Evolutionary conservation across 2,113 vertebrate genomes (phyloP).

Genomic region (Gobio gobio): DNA sequence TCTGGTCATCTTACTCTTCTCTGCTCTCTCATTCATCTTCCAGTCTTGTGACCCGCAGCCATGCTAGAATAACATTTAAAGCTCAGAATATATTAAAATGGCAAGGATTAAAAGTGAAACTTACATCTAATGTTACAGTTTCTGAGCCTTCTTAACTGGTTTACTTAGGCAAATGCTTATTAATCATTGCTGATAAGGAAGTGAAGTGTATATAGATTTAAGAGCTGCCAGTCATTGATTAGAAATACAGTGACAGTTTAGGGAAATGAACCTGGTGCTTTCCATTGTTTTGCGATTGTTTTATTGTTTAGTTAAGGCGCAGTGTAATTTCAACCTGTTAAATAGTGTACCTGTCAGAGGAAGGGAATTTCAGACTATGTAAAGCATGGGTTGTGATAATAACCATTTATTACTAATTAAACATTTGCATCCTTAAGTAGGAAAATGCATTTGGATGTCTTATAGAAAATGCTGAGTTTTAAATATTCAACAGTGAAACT

Average conservation of each 20-base stretch:
- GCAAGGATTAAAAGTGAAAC: neutral
- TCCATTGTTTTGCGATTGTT: neutral
- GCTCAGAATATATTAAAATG: neutral
- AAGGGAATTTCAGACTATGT: neutral
- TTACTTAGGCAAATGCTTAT: neutral
- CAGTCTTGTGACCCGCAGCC: neutral
- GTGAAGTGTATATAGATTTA: conserved; percentile 7
- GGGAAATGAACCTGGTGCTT: neutral
- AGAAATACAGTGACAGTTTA: neutral
- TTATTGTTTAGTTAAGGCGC: neutral
- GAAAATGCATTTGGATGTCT: neutral
- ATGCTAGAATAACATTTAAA: neutral
- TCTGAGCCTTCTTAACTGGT: neutral
- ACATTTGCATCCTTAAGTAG: neutral
- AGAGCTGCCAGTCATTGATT: neutral
- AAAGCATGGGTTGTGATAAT: neutral
- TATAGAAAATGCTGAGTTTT: neutral
- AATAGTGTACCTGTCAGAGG: neutral
- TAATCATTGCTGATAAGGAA: conserved; percentile 5
- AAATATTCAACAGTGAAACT: neutral
- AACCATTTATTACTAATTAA: neutral
- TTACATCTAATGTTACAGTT: neutral
- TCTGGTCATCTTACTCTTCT: neutral
- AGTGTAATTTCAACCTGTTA: conserved; percentile 3
- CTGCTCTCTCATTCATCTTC: neutral